Conservation (phyloP, 2,113 vertebrate species). For the Campylorhamphus procurvoides region DNA sequence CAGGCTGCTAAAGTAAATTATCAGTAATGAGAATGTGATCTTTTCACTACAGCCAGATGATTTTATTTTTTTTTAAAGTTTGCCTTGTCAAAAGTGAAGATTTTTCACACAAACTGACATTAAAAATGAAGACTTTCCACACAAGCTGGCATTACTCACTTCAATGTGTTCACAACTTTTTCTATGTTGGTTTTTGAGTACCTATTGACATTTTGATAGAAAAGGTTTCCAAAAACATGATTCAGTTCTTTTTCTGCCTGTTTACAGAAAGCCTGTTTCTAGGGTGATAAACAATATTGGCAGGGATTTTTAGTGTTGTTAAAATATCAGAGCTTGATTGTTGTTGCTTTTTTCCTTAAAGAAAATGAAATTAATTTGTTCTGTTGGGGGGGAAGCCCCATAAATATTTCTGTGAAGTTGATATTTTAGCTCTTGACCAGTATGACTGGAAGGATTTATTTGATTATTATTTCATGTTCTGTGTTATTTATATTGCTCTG, state of each 20-base stretch:
- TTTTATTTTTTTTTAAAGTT: neutral
- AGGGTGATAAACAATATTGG: neutral
- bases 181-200: neutral
- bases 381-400: neutral
- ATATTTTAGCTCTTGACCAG: neutral
- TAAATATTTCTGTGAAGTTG: neutral
- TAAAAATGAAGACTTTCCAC: neutral
- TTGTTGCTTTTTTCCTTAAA: neutral
- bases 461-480: neutral
- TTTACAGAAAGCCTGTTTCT: neutral
- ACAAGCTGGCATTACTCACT: neutral
- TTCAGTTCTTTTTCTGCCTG: neutral
- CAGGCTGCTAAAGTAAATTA: neutral
- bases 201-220: neutral
- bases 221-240: neutral
- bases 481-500: neutral
- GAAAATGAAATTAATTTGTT: neutral
- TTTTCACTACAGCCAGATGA: neutral
- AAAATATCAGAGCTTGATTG: neutral
- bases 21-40: neutral
- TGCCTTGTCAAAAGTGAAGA: neutral
- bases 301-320: neutral
- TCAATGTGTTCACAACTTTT: neutral
- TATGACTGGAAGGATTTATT: neutral
- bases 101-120: neutral